Conservation (phyloP, 2,888 invertebrate genomes). For the Aphodius granarius region DNA sequence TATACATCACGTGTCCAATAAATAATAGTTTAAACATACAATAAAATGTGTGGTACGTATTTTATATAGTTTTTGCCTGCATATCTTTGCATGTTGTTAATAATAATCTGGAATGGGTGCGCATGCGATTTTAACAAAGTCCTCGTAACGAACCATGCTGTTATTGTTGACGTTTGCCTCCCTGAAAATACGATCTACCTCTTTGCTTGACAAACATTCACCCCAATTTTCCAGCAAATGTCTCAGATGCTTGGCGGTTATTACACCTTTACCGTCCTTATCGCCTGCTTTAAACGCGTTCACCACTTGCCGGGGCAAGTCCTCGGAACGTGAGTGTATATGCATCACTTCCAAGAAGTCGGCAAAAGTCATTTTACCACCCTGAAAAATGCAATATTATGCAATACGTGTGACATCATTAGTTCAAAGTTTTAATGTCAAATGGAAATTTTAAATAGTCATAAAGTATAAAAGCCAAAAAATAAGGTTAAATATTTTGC, state of each 20-base stretch:
- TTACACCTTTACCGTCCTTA: conserved; percentile 68
- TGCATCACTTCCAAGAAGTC: conserved; percentile 96
- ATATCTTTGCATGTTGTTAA: conserved; percentile 53
- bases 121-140: conserved; percentile 90
- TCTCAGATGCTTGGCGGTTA: conserved; percentile 80
- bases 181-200: conserved; percentile 86
- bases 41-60: conserved; percentile 20
- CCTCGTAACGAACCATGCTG: conserved; percentile 83
- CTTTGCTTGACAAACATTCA: conserved; percentile 76
- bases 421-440: conserved; percentile 17
- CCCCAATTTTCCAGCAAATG: conserved; percentile 91
- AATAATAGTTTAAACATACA: neutral
- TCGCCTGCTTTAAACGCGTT: conserved; percentile 91
- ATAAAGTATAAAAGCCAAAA: too few relatives aligned
- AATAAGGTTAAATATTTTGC: neutral
- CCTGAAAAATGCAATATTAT: conserved; percentile 52
- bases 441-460: conserved; percentile 12
- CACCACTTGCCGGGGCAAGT: conserved; percentile 80
- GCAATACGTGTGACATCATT: conserved; percentile 23
- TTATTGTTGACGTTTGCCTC: conserved; percentile 85
- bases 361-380: conserved; percentile 92
- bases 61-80: neutral
- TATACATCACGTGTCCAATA: neutral
- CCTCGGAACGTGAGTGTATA: conserved; percentile 82
- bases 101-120: conserved; percentile 94